Evolutionary conservation across 2,888 invertebrate species (phyloP), one percentile per base, ranked within the genome.

Genomic region (Melanostoma mellinum): DNA sequence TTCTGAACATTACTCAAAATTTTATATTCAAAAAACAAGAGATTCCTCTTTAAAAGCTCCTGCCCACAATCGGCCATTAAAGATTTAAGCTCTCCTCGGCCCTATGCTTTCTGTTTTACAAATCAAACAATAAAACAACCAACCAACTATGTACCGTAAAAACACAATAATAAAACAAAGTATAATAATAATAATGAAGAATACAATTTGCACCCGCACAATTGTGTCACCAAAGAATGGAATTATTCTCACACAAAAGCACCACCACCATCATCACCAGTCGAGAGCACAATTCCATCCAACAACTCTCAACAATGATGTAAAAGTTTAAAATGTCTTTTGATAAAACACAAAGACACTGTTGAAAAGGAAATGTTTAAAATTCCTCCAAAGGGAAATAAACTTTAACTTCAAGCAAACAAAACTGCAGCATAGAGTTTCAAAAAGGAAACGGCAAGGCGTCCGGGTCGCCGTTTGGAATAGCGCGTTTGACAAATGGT

Each of bases 251-350:
- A 4, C 20, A 60, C n/a, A 40, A 30, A 44, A 33, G n/a, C 4
- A 33, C 9, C 9, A 8, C 1, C 3, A 8, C 52, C 8, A 9
- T 6, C 35, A 35, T 44, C 8, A 9, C 10, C 35, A 35, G 33
- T 40, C 35, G 10, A 20, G 42, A 9, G 2, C 6, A 20, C 33
- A 35, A 3, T 60, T 6, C 44, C 42, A 60, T 30, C 44, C 33
- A 33, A 60, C 60, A 3, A 33, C 35, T 35, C 60, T 30, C 52
- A 52, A 20, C 5, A 38, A 8, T 10, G 32, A 44, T 35, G 44
- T 60, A 20, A 60, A 60, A 42, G 60, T 60, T 60, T 44, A 58
- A 55, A 58, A 58, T 40, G 8, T 44, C 44, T 44, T 56, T 60
- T 33, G 60, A 60, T 44, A 10, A 6, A 33, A 10, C 20, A 20